phyloP scores from a whole-genome alignment of 2,888 invertebrate species.

The Napeogenes sylphis region DNA sequence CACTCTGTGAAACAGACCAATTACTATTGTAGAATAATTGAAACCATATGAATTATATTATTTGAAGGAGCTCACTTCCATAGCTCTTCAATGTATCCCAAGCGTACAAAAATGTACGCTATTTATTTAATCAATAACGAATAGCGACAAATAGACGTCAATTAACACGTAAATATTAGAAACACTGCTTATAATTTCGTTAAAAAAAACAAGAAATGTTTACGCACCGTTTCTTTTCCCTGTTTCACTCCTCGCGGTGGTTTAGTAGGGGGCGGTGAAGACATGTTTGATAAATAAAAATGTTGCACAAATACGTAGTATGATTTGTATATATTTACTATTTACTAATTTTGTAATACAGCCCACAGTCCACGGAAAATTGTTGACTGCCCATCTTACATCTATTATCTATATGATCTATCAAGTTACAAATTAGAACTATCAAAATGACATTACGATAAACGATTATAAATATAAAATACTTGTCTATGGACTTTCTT shows the following conservation, averaged over 20 bases:
- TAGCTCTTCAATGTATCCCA: no score
- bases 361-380: background rate
- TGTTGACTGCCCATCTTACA: background rate
- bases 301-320: background rate
- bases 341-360: background rate
- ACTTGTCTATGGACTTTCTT: background rate
- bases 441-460: no score
- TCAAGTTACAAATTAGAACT: no score
- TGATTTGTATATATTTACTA: constrained; percentile 4
- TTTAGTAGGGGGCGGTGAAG: constrained; percentile 86
- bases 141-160: no score
- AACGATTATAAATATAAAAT: no score
- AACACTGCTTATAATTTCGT: background rate
- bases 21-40: background rate
- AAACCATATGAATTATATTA: background rate
- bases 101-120: no score
- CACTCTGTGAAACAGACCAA: constrained; percentile 77
- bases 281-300: constrained; percentile 59
- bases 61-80: no score
- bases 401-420: no score
- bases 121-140: no score
- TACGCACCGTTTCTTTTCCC: constrained; percentile 88
- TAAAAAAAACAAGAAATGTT: background rate
- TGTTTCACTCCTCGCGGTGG: constrained; percentile 92
- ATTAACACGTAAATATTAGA: constrained; percentile 5